A percentile compares a stretch with the other conserved stretches of the same genome.
These are phyloP conservation scores for Biston stratarius DNA, from an alignment of 2,888 invertebrate genomes.

Conservation along the genomic window DNA sequence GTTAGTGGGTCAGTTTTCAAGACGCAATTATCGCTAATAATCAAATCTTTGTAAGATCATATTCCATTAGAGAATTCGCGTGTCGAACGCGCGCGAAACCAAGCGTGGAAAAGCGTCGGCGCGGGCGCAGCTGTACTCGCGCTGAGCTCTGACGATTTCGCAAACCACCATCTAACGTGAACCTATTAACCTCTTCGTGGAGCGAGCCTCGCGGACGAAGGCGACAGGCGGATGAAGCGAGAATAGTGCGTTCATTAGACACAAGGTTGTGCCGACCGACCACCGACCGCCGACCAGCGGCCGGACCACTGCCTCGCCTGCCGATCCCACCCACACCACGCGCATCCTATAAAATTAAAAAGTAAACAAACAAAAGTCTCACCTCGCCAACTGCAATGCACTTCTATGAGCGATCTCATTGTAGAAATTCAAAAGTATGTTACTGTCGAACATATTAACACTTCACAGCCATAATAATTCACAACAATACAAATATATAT, in stretches of 20 bases:
- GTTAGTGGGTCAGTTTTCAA: constrained; percentile 40
- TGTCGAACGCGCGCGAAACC: constrained; percentile 77
- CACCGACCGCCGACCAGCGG: constrained; percentile 69
- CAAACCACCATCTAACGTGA: constrained; percentile 86
- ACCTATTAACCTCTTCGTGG: constrained; percentile 85
- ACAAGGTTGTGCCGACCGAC: constrained; percentile 80
- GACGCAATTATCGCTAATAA: constrained; percentile 33
- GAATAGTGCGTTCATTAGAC: constrained; percentile 82
- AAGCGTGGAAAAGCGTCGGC: constrained; percentile 72
- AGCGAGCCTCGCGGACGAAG: constrained; percentile 82
- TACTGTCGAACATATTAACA: constrained; percentile 85
- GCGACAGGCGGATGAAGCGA: constrained; percentile 83
- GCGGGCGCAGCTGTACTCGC: constrained; percentile 72
- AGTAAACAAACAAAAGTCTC: constrained; percentile 78
- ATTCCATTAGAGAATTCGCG: constrained; percentile 43
- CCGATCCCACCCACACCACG: constrained; percentile 52
- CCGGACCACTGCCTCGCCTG: constrained; percentile 51
- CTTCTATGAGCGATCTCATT: constrained; percentile 85
- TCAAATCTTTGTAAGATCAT: constrained; percentile 36
- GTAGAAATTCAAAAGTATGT: constrained; percentile 82
- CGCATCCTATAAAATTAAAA: constrained; percentile 65
- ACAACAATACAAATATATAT: constrained; percentile 61
- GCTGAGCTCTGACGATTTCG: constrained; percentile 77
- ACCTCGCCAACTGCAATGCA: constrained; percentile 86
- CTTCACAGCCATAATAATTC: constrained; percentile 83